Base-by-base conservation (phyloP, 2,113 vertebrate species). In the Xenopus laevis region DNA sequence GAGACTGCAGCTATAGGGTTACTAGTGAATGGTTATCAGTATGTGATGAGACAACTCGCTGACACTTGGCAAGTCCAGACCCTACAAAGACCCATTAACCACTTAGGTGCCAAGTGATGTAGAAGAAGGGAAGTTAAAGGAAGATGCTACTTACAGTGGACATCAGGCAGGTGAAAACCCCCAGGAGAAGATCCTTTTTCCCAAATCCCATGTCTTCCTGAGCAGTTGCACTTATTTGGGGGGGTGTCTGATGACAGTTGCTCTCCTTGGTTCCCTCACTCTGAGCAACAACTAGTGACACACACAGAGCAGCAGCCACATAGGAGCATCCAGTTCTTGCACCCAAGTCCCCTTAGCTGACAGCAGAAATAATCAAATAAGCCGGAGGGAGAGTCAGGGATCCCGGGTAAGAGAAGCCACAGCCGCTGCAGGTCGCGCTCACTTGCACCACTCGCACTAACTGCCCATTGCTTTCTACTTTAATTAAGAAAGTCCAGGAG, bases 401-500 rank as follows among this genome's bases (percentile, higher is more conserved):
- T 53, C 17, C 50, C 50, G 17, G 50, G 5, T 15, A 5, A 5
- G 50, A 53, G 17, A 4, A 50, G 47, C 15, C 10, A 4, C 12
- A 13, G 17, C 50, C 1, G 50, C 17, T 9, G 50, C 50, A 53
- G 50, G 17, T 53, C 8, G 33, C 33, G 8, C 9, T 10, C 30
- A n/a, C 52, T 40, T 10, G 68, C 68, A 18, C 53, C 30, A 1
- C 33, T 21, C 68, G 4, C 63, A 20, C 30, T 20, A 18, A 11
- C 58, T 46, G 57, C 4, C 33, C 68, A 60, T 57, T 9, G 15
- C 53, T 57, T 30, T 7, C 55, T 20, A 62, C 69, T 27, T 62
- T 62, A 57, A 71, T 71, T 71, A 71, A 71, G 55, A 71, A 71
- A 71, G 13, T 71, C 69, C 30, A 6, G 30, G 30, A 12, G 58